phyloP scores from a whole-genome alignment of 1,140 invertebrate species.

The Drosophila subobscura region DNA sequence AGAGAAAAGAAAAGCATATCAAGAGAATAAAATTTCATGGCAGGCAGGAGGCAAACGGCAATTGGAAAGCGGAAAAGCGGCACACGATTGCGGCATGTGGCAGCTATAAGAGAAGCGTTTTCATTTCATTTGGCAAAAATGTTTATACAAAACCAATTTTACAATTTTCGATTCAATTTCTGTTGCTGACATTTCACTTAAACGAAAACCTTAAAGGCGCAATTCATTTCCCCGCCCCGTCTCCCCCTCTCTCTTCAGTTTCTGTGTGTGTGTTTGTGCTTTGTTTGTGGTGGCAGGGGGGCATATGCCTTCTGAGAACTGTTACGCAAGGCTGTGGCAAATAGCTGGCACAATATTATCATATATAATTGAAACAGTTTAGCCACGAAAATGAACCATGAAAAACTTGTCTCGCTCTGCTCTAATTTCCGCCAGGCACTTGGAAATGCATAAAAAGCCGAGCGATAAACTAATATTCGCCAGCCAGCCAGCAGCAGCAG shows the following conservation, averaged over 20 bases:
- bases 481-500: slow-evolving; percentile 15
- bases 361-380: slow-evolving; percentile 10
- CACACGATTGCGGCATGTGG: slow-evolving; percentile 1
- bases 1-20: slow-evolving; percentile 18
- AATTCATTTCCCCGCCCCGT: slow-evolving; percentile 58
- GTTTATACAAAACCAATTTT: slow-evolving; percentile 82
- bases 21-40: slow-evolving; percentile 44
- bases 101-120: slow-evolving; percentile 75
- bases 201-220: slow-evolving; percentile 82
- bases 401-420: slow-evolving; percentile 27
- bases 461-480: slow-evolving; percentile 71
- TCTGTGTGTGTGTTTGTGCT: slow-evolving; percentile 19
- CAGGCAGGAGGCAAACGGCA: slow-evolving; percentile 31
- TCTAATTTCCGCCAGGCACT: slow-evolving; percentile 52
- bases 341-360: slow-evolving; percentile 9
- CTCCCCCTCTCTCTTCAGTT: no score
- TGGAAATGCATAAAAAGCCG: slow-evolving; percentile 61
- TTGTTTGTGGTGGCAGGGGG: slow-evolving; percentile 18
- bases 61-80: background rate
- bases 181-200: slow-evolving; percentile 81
- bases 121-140: slow-evolving; percentile 81
- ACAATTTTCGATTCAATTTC: slow-evolving; percentile 83
- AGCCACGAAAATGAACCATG: slow-evolving; percentile 31
- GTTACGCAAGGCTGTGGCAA: slow-evolving; percentile 7
- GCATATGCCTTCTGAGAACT: background rate